Percentiles rank a stretch among this genome's conserved stretches.
Conservation (phyloP, 1,140 invertebrate species). For the Nymphalis io region DNA sequence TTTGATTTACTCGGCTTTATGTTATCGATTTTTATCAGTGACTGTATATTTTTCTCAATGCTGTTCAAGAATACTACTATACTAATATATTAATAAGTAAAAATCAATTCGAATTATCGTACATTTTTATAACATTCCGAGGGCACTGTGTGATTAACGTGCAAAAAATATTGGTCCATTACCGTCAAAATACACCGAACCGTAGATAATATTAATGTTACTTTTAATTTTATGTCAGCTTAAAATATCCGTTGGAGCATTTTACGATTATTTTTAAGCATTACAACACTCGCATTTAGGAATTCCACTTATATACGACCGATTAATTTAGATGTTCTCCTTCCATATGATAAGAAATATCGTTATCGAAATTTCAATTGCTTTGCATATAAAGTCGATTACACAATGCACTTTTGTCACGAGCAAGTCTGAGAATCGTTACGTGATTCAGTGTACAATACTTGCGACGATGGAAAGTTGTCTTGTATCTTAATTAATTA, state of each 20-base stretch:
- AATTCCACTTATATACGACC: neutral
- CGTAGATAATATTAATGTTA: neutral
- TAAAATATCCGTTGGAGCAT: neutral
- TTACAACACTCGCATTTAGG: neutral
- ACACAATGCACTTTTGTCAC: constrained; percentile 54
- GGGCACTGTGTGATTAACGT: too few relatives aligned
- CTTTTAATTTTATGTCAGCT: neutral
- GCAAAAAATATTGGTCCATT: too few relatives aligned
- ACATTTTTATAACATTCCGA: too few relatives aligned
- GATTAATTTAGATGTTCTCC: constrained; percentile 11
- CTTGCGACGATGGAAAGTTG: neutral
- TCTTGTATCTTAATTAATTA: constrained; percentile 2
- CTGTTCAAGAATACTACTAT: too few relatives aligned
- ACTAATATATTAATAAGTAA: too few relatives aligned
- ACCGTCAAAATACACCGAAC: too few relatives aligned
- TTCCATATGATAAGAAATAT: constrained; percentile 32
- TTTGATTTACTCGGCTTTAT: constrained; percentile 11
- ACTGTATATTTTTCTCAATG: too few relatives aligned
- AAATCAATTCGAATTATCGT: too few relatives aligned
- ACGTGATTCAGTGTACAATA: constrained; percentile 43
- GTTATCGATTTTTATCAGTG: neutral
- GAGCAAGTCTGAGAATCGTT: constrained; percentile 55
- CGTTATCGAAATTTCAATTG: constrained; percentile 39
- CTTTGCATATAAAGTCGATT: constrained; percentile 45
- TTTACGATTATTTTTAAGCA: neutral